Percentiles rank a stretch among this genome's conserved stretches.
These are phyloP conservation scores for Diarsia brunnea DNA, from an alignment of 2,888 invertebrate genomes.

Conservation along the genomic window DNA sequence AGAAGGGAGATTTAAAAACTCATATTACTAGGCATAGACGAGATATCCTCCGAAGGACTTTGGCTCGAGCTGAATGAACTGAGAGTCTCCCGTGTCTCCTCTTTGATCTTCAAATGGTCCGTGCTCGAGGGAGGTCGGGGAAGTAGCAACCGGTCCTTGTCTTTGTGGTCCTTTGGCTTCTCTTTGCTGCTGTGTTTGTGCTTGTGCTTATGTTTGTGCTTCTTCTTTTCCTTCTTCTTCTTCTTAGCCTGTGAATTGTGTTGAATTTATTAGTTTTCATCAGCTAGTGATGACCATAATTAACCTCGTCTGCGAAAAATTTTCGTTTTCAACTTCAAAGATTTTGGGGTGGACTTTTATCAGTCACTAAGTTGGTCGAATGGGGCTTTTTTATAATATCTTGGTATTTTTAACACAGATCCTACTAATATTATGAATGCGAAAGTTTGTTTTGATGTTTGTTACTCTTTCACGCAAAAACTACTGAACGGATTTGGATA, in stretches of 20 bases:
- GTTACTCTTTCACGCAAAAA: too few species aligned
- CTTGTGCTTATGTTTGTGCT: slow-evolving; percentile 97
- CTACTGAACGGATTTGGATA: too few species aligned
- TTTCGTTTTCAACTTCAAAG: too few species aligned
- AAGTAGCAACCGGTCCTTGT: slow-evolving; percentile 75
- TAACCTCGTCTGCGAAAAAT: too few species aligned
- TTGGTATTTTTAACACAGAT: too few species aligned
- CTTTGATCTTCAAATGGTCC: slow-evolving; percentile 92
- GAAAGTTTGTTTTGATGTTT: too few species aligned
- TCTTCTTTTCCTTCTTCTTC: slow-evolving; percentile 95
- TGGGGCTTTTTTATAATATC: too few species aligned
- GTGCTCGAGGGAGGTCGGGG: slow-evolving; percentile 82
- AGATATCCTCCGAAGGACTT: slow-evolving; percentile 91
- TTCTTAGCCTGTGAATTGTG: slow-evolving; percentile 90
- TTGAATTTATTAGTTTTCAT: not conserved
- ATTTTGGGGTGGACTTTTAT: too few species aligned
- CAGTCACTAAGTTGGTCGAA: too few species aligned
- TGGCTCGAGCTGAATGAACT: slow-evolving; percentile 95
- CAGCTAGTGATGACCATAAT: not conserved
- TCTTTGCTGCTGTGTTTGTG: slow-evolving; percentile 94
- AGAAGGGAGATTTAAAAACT: slow-evolving; percentile 74
- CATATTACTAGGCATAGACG: slow-evolving; percentile 86
- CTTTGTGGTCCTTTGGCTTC: slow-evolving; percentile 87
- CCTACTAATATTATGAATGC: too few species aligned
- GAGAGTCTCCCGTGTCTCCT: slow-evolving; percentile 94